A percentile compares a stretch with the other conserved stretches of the same genome.
Conservation (phyloP, 2,797 vertebrate species). For the Pseudocheirus occidentalis region DNA sequence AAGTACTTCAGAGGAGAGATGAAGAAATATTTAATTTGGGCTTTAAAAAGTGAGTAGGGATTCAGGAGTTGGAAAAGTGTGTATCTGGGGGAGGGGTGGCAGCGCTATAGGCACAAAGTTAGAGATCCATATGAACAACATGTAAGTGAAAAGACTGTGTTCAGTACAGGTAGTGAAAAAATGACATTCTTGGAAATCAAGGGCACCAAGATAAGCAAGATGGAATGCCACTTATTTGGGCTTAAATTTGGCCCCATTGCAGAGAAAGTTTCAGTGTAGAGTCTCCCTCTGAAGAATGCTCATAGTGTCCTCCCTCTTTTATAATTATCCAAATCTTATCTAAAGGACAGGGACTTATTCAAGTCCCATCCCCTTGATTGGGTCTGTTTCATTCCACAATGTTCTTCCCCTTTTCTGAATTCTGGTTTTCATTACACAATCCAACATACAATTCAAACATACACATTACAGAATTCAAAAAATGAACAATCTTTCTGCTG, state of each 20-base stretch:
- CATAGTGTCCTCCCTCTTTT: not conserved
- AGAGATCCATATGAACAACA: not conserved
- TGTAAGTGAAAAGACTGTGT: not conserved
- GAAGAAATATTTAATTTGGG: not conserved
- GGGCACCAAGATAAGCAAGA: too few relatives aligned
- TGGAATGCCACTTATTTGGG: not conserved
- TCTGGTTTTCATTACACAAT: not conserved
- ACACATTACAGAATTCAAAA: too few relatives aligned
- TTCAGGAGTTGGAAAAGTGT: not conserved
- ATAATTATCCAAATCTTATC: not conserved
- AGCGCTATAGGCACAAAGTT: not conserved
- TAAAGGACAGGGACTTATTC: not conserved
- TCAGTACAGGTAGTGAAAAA: not conserved
- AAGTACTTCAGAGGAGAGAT: not conserved
- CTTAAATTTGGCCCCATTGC: not conserved
- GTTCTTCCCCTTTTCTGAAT: not conserved
- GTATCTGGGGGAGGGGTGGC: not conserved
- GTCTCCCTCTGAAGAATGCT: not conserved
- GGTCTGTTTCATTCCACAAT: not conserved
- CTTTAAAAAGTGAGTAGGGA: not conserved
- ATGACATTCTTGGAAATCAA: not conserved
- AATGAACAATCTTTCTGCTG: not conserved
- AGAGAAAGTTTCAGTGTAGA: not conserved
- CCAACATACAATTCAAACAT: not conserved
- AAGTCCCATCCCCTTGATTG: not conserved